A percentile compares a stretch with the other conserved stretches of the same genome.
Conservation (phyloP, 2,797 vertebrate genomes). For the Lophius americanus region DNA sequence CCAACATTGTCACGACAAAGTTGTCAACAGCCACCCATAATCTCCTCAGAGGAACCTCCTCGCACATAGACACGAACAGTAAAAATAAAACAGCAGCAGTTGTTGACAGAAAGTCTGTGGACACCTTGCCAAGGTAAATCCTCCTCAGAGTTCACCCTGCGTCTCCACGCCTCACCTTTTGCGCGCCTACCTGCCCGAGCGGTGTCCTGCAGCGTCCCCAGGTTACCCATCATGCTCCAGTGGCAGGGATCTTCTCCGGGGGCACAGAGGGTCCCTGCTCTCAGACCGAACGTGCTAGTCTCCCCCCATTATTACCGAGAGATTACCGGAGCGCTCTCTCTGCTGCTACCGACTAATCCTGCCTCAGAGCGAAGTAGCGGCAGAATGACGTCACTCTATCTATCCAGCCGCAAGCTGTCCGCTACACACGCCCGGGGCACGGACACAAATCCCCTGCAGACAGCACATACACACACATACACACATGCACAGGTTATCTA, state of each 20-base stretch:
- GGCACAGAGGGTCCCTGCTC: slow-evolving; percentile 39
- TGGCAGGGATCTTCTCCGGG: slow-evolving; percentile 18
- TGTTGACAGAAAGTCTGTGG: slow-evolving; percentile 66
- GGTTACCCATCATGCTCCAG: slow-evolving; percentile 46
- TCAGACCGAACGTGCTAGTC: slow-evolving; percentile 52
- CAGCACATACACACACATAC: slow-evolving; percentile 14
- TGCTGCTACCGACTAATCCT: slow-evolving; percentile 81
- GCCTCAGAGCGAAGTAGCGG: slow-evolving; percentile 75
- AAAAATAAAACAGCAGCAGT: slow-evolving; percentile 57
- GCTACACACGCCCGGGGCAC: slow-evolving; percentile 50
- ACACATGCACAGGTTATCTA: slow-evolving; percentile 16
- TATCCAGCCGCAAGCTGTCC: slow-evolving; percentile 77
- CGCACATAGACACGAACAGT: slow-evolving; percentile 12
- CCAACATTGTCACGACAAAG: slow-evolving; percentile 14
- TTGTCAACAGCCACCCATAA: slow-evolving; percentile 43
- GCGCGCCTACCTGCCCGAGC: slow-evolving; percentile 60
- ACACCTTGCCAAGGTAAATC: slow-evolving; percentile 70
- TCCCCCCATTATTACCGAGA: slow-evolving; percentile 67
- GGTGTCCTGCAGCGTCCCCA: slow-evolving; percentile 32
- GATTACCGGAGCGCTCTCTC: slow-evolving; percentile 80
- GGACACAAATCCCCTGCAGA: slow-evolving; percentile 63
- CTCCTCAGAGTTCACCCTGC: slow-evolving; percentile 54
- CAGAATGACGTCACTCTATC: slow-evolving; percentile 80
- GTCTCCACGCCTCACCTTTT: slow-evolving; percentile 53
- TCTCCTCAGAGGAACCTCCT: slow-evolving; percentile 15